Conservation (phyloP, 2,797 vertebrate species). For the Protosalanx chinensis region DNA sequence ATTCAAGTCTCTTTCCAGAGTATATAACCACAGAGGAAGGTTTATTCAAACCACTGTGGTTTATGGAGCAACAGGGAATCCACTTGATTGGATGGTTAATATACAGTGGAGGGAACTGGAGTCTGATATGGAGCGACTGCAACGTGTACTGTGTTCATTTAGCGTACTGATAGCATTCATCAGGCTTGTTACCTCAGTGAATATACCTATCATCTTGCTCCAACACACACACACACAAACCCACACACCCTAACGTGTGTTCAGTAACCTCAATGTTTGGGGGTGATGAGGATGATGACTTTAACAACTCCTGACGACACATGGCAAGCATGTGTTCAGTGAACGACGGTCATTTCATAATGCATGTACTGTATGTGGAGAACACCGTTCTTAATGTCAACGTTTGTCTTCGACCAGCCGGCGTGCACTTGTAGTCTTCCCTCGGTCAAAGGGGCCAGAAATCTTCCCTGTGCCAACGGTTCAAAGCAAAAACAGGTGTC, state of each 20-base stretch:
- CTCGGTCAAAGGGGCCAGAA: constrained; percentile 42
- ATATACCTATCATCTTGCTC: neutral
- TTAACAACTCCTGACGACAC: constrained; percentile 50
- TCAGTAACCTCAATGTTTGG: constrained; percentile 25
- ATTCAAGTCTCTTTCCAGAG: constrained; percentile 43
- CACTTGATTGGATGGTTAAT: constrained; percentile 67
- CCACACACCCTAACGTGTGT: neutral
- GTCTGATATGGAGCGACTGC: constrained; percentile 1
- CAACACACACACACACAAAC: neutral
- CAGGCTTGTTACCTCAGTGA: too few relatives aligned
- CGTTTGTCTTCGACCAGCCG: constrained; percentile 23
- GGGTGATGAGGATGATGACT: constrained; percentile 31
- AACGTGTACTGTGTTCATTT: constrained; percentile 69
- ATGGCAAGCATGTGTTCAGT: constrained; percentile 63
- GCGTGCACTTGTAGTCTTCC: constrained; percentile 28
- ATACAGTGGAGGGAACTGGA: constrained; percentile 70
- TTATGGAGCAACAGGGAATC: constrained; percentile 68
- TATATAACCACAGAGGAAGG: constrained; percentile 50
- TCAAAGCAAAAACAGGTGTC: constrained; percentile 58
- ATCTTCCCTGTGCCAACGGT: constrained; percentile 40
- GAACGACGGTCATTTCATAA: constrained; percentile 38
- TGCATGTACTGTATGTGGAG: neutral
- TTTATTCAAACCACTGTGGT: constrained; percentile 66
- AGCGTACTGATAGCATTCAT: constrained; percentile 35
- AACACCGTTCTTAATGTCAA: constrained; percentile 34